These are phyloP conservation scores for Musca vetustissima DNA, from an alignment of 1,140 invertebrate species.

Conservation along the genomic window DNA sequence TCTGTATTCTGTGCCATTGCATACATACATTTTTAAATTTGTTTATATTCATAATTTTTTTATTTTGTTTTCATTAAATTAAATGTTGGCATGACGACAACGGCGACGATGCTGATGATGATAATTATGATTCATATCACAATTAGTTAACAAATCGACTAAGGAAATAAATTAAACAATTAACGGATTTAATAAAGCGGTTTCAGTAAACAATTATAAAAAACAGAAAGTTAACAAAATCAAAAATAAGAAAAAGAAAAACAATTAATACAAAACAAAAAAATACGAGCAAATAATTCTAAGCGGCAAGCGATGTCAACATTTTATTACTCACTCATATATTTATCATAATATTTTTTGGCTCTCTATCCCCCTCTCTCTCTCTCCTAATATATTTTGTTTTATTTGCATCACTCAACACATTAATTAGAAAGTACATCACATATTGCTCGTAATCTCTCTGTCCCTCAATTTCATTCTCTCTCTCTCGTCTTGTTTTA, in stretches of 20 bases:
- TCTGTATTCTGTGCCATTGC: too few species aligned
- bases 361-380: constrained; percentile 35
- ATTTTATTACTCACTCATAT: constrained; percentile 42
- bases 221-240: neutral
- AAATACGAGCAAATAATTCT: constrained; percentile 27
- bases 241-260: constrained; percentile 17
- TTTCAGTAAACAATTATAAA: constrained; percentile 11
- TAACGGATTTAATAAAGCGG: constrained; percentile 13
- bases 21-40: too few species aligned
- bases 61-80: too few species aligned
- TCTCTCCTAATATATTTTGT: neutral
- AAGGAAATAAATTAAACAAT: neutral
- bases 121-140: too few species aligned
- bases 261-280: constrained; percentile 27
- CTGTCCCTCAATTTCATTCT: neutral
- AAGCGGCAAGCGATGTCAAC: constrained; percentile 53
- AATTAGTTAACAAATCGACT: too few species aligned
- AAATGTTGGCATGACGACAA: constrained; percentile 24
- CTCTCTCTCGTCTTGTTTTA: neutral
- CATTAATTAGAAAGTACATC: too few species aligned
- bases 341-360: constrained; percentile 52
- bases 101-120: too few species aligned
- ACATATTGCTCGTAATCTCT: too few species aligned
- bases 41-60: too few species aligned
- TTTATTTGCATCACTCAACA: too few species aligned